phyloP scores from a whole-genome alignment of 2,888 invertebrate genomes.

The Slavum lentiscoides region DNA sequence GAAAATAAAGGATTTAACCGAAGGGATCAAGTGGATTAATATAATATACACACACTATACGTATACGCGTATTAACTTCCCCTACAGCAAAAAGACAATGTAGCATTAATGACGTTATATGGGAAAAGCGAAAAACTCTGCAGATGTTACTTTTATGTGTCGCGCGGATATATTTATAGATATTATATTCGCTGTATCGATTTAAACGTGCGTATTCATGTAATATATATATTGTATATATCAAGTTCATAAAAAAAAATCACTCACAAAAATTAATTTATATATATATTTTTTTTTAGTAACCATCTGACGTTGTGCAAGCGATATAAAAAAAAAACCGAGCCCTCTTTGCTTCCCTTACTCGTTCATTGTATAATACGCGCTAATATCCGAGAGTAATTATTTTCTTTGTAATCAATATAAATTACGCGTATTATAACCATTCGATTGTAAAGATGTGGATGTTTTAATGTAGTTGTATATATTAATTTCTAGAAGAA shows the following conservation, averaged over 20 bases:
- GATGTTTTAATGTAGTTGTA: too few species aligned
- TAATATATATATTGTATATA: neutral
- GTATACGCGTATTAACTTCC: neutral
- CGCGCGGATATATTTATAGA: neutral
- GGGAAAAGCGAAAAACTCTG: constrained; percentile 21
- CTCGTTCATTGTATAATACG: too few species aligned
- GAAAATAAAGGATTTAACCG: constrained; percentile 19
- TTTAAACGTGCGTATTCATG: too few species aligned
- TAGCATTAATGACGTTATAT: constrained; percentile 25
- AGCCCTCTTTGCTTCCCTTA: too few species aligned
- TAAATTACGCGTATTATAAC: too few species aligned
- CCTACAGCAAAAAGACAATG: constrained; percentile 33
- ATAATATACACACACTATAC: neutral
- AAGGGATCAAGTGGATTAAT: constrained; percentile 41
- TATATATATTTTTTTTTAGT: too few species aligned
- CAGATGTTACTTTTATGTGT: constrained; percentile 41
- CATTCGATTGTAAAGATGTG: too few species aligned
- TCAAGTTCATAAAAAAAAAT: neutral
- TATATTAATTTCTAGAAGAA: too few species aligned
- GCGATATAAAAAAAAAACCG: too few species aligned
- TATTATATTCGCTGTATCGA: neutral
- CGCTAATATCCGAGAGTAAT: too few species aligned
- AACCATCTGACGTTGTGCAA: too few species aligned
- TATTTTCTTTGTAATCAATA: too few species aligned
- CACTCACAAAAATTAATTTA: neutral